Evolutionary conservation across 1,140 invertebrate genomes (phyloP).

Genomic region (Euschistus heros): DNA sequence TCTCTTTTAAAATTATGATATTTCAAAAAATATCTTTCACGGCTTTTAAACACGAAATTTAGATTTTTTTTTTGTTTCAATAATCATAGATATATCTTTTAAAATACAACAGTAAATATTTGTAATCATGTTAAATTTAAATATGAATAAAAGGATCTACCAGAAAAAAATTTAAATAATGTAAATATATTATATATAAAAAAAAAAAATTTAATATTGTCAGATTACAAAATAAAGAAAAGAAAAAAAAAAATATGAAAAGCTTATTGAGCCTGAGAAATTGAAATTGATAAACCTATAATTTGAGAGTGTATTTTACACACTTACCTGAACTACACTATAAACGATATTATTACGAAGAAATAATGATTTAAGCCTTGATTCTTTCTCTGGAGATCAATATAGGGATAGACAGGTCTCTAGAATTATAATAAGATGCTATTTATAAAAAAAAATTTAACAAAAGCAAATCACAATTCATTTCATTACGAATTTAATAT

Average conservation of each 20-base stretch:
- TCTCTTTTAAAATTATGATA: background rate
- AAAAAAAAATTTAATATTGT: too few species aligned
- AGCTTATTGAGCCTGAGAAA: background rate
- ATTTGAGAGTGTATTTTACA: conserved; percentile 3
- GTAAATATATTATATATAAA: too few species aligned
- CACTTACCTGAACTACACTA: conserved; percentile 4
- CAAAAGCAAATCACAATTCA: background rate
- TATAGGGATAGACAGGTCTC: background rate
- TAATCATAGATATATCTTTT: too few species aligned
- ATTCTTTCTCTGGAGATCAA: conserved; percentile 13
- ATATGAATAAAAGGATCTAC: too few species aligned
- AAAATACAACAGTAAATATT: too few species aligned
- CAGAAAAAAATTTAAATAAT: too few species aligned
- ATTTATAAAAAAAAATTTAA: conserved; percentile 8
- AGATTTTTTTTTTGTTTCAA: background rate
- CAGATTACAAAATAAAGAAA: too few species aligned
- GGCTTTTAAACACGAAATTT: conserved; percentile 8
- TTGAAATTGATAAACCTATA: conserved; percentile 4
- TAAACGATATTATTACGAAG: background rate
- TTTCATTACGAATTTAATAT: background rate
- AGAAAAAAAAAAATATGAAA: too few species aligned
- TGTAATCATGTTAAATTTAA: too few species aligned
- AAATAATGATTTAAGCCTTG: conserved; percentile 11
- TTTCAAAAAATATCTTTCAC: background rate
- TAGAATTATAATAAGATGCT: conserved; percentile 9